phyloP scores from a whole-genome alignment of 2,797 vertebrate genomes.

The Notoglanidium macrostoma region DNA sequence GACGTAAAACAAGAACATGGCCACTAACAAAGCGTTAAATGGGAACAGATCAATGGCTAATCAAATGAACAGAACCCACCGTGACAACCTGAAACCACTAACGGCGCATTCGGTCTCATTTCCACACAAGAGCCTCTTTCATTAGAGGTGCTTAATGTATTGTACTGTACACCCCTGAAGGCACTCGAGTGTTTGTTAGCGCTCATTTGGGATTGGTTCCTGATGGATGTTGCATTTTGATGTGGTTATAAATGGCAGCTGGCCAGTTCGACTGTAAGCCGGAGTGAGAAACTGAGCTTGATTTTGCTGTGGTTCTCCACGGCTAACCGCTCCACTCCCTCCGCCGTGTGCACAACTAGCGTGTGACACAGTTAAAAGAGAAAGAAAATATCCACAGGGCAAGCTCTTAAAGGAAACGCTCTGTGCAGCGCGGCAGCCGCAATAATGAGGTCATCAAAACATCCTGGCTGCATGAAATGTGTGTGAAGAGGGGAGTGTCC shows the following conservation, averaged over 20 bases:
- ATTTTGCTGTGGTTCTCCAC: conserved; percentile 25
- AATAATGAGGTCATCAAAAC: conserved; percentile 52
- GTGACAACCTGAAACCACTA: conserved; percentile 30
- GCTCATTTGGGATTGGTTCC: conserved; percentile 29
- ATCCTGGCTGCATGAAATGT: conserved; percentile 24
- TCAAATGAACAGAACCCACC: conserved; percentile 29
- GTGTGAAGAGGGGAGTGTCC: conserved; percentile 31
- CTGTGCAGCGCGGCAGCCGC: conserved; percentile 23
- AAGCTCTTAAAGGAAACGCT: conserved; percentile 43
- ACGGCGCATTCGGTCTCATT: conserved; percentile 26
- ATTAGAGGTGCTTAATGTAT: conserved; percentile 35
- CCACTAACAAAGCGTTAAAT: conserved; percentile 54
- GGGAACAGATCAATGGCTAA: conserved; percentile 43
- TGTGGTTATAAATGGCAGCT: conserved; percentile 46
- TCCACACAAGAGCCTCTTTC: conserved; percentile 34
- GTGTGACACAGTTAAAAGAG: conserved; percentile 44
- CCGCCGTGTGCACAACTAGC: conserved; percentile 29
- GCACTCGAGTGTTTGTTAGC: conserved; percentile 33
- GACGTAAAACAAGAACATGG: conserved; percentile 44
- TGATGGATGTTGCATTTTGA: conserved; percentile 45
- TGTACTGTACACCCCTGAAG: conserved; percentile 6
- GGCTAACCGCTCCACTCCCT: conserved; percentile 29
- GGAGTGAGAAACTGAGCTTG: conserved; percentile 28
- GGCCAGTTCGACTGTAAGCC: conserved; percentile 38
- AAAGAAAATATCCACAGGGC: conserved; percentile 46